Evolutionary conservation across 2,888 invertebrate species (phyloP).

Genomic region (Ariolimax columbianus): DNA sequence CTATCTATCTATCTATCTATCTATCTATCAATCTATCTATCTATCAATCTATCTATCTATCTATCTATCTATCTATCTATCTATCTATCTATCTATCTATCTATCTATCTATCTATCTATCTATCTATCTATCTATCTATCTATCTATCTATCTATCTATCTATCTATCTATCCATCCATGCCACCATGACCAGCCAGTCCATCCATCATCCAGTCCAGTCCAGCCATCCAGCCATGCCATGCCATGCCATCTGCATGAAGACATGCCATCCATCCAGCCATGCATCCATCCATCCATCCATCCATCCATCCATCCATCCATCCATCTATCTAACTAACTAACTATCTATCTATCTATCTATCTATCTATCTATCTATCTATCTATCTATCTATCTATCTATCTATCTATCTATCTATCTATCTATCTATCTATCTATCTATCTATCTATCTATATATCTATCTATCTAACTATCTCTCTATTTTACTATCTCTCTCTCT

Average conservation of each 20-base stretch:
- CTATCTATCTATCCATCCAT: neutral
- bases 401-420: no score
- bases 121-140: slow-evolving; percentile 11
- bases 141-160: slow-evolving; percentile 5
- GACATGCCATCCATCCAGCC: no score
- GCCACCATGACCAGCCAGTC: neutral
- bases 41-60: neutral
- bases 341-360: no score
- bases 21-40: neutral
- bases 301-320: no score
- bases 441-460: no score
- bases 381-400: no score
- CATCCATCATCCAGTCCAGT: neutral
- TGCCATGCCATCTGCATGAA: neutral
- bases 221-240: neutral
- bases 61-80: neutral
- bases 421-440: no score
- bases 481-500: no score
- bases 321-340: no score
- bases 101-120: slow-evolving; percentile 8
- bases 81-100: slow-evolving; percentile 7
- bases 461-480: no score
- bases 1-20: neutral
- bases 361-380: no score
- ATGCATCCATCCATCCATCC: no score